These are phyloP conservation scores for Mastomys natalensis DNA, from an alignment of 2,113 vertebrate species.

Conservation along the genomic window DNA sequence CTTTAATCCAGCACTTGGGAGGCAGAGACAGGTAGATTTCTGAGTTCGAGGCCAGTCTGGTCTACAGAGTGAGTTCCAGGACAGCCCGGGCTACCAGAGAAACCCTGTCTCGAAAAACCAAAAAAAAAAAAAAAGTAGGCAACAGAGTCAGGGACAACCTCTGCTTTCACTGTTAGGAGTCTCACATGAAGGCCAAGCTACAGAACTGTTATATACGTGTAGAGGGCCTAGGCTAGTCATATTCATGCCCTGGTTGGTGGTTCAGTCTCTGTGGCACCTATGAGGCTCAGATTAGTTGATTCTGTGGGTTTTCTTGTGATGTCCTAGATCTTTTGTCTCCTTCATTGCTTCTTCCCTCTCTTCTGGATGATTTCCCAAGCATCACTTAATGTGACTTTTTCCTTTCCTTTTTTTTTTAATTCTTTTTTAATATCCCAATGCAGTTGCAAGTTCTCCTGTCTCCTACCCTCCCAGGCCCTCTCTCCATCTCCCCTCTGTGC, in stretches of 20 bases:
- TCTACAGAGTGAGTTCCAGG: too few relatives aligned
- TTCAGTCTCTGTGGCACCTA: background rate
- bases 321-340: background rate
- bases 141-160: background rate
- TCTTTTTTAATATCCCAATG: too few relatives aligned
- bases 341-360: background rate
- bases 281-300: background rate
- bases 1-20: too few relatives aligned
- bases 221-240: background rate
- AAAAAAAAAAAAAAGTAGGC: too few relatives aligned
- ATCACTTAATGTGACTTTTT: background rate
- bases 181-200: background rate
- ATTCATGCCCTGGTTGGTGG: background rate
- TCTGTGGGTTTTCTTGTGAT: background rate
- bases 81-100: too few relatives aligned
- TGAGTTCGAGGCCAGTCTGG: too few relatives aligned
- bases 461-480: too few relatives aligned
- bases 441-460: too few relatives aligned
- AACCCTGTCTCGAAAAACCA: too few relatives aligned
- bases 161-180: background rate
- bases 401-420: too few relatives aligned
- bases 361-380: background rate
- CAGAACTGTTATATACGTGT: background rate
- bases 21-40: too few relatives aligned
- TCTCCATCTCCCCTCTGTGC: too few relatives aligned